phyloP scores from a whole-genome alignment of 2,888 invertebrate species.

The Trypoxylon attenuatum region DNA sequence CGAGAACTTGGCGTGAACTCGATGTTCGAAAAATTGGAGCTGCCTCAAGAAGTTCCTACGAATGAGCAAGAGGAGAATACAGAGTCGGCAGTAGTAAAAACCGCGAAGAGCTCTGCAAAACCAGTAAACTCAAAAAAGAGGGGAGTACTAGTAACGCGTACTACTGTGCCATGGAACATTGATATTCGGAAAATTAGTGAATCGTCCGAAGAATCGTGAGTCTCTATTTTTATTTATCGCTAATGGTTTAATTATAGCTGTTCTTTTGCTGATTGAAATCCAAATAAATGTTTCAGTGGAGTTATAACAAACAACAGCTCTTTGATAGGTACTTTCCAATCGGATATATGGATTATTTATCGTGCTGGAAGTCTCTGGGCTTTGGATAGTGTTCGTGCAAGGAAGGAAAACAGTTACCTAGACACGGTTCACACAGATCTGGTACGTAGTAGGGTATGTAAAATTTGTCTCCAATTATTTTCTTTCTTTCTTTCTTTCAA shows the following conservation, averaged over 20 bases:
- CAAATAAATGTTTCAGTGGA: too few relatives aligned
- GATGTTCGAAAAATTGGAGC: too few relatives aligned
- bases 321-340: constrained; percentile 54
- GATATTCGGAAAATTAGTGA: constrained; percentile 51
- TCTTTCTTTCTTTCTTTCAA: neutral
- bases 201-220: too few relatives aligned
- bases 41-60: too few relatives aligned
- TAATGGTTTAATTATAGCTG: neutral
- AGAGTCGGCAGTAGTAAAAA: constrained; percentile 18
- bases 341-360: constrained; percentile 53
- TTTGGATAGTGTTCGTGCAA: constrained; percentile 41
- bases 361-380: constrained; percentile 56
- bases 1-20: too few relatives aligned
- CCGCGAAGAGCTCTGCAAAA: too few relatives aligned
- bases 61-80: constrained; percentile 36
- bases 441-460: too few relatives aligned
- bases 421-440: too few relatives aligned
- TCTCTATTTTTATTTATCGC: neutral
- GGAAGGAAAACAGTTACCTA: too few relatives aligned
- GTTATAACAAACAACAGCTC: too few relatives aligned
- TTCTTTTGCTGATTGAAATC: too few relatives aligned
- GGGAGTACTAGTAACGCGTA: constrained; percentile 55
- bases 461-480: too few relatives aligned
- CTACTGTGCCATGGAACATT: constrained; percentile 57
- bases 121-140: constrained; percentile 43